These are phyloP conservation scores for Gypaetus barbatus DNA, from an alignment of 2,797 vertebrate species.

Conservation along the genomic window DNA sequence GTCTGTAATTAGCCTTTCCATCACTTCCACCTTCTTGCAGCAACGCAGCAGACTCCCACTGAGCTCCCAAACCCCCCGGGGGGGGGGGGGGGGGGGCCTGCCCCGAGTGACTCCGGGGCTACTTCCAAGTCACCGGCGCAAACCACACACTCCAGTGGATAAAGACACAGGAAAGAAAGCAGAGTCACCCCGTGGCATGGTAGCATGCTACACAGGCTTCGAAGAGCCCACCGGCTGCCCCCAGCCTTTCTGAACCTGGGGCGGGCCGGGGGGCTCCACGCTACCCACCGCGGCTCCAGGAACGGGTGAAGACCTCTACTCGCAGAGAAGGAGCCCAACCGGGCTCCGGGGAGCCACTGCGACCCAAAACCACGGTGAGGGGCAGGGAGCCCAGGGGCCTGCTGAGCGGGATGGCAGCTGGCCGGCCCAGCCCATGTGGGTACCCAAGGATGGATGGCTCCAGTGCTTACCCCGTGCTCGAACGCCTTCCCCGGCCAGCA, in stretches of 20 bases:
- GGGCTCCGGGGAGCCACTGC: fast-evolving
- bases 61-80: not conserved
- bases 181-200: fast-evolving
- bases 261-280: fast-evolving
- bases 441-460: not conserved
- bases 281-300: fast-evolving
- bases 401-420: fast-evolving
- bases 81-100: fast-evolving
- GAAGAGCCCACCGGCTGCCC: not conserved
- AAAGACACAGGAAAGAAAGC: not conserved
- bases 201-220: fast-evolving
- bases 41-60: not conserved
- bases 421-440: fast-evolving
- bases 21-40: not conserved
- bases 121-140: not conserved
- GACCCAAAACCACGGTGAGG: not conserved
- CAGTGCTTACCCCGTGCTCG: fast-evolving
- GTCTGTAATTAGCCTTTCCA: not conserved
- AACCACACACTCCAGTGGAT: not conserved
- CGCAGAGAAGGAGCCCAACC: fast-evolving
- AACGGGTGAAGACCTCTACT: fast-evolving
- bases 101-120: fast-evolving
- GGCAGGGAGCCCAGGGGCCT: not conserved
- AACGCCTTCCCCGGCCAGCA: fast-evolving
- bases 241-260: fast-evolving